Base-by-base conservation (phyloP, 2,113 vertebrate species). In the Xenopus laevis region DNA sequence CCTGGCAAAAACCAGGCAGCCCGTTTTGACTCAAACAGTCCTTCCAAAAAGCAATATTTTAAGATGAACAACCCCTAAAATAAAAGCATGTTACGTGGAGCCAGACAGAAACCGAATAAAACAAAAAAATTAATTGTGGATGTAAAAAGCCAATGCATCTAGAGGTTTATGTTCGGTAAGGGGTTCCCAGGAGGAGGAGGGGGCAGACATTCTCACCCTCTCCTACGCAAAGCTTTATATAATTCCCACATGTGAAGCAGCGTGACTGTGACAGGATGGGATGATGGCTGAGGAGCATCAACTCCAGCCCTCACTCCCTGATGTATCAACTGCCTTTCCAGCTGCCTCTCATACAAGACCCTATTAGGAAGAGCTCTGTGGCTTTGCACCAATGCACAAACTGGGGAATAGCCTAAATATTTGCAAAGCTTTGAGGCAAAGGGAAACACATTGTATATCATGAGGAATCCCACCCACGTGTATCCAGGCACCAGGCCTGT, bases 361-460 rank as follows among this genome's bases (percentile, higher is more conserved):
- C 72, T 75, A 75, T 61, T 61, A 61, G 72, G 72, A 75, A 75
- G 55, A 20, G 17, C 16, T 68, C 17, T 33, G 72, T 16, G 65
- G 53, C 21, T 11, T 21, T 18, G 45, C 13, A 3, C 16, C 44
- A 65, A 75, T 57, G 72, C 57, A 74, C 15, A 13, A 7, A 2
- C 7, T 13, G 12, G 10, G 30, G 5, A 17, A 60, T 33, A 18
- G 15, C 27, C 13, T 53, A 75, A 75, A 62, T 61, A 74, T 74
- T 68, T 74, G 27, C 18, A 8, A 18, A 30, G 18, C 18, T 55
- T 2, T 11, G 21, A 46, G 63, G 23, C 30, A 13, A 46, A 69
- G 4, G 23, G 16, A 33, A 69, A 69, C 52, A 10, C 23, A 10
- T 16, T 21, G 55, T 11, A 21, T 20, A 46, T 45, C 16, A 45